Base-by-base conservation (phyloP, 2,797 vertebrate genomes). In the Pelodytes ibericus region DNA sequence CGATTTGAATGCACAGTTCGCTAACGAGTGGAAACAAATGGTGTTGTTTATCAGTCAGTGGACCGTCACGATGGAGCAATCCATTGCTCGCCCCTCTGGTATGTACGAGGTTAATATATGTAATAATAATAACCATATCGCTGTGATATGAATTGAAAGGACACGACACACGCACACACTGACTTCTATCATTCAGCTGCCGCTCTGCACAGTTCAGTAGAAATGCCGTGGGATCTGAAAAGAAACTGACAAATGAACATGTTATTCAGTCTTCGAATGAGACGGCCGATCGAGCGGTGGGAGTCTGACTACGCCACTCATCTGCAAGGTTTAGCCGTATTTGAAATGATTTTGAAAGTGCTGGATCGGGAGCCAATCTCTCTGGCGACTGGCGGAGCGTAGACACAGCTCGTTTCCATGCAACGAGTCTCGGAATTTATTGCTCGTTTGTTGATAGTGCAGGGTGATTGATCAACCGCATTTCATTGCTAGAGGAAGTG, bases 211-310 rank as follows among this genome's bases (percentile, higher is more conserved):
- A 20, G 44, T 15, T 3, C 24, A 44, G 6, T 47, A 20, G 27
- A n/a, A 25, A 56, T 25, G 15, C 20, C 15, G 7, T 13, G 47
- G 44, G 20, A 29, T 33, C 33, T 29, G 9, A 31, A 62, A 72
- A 61, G 0, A 9, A 24, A 24, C 26, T 73, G 44, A 73, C 29
- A 56, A 39, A 73, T 63, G 60, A n/a, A 73, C 29, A 63, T 20
- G 64, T 73, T 64, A 64, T 29, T 1, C 26, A 6, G 13, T 2
- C 9, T 9, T 49, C 39, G 8, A 51, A 15, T 27, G 9, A 56
- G 49, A 64, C 15, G 56, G 18, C 26, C 36, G 7, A 56, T 29
- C 20, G 31, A 15, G 2, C 6, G 7, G 41, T 15, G 41, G 18
- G 49, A 2, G 49, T 15, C 26, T 49, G 6, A 2, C 22, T 18